Base-by-base conservation (phyloP, 2,888 invertebrate species). In the Tipula lateralis region DNA sequence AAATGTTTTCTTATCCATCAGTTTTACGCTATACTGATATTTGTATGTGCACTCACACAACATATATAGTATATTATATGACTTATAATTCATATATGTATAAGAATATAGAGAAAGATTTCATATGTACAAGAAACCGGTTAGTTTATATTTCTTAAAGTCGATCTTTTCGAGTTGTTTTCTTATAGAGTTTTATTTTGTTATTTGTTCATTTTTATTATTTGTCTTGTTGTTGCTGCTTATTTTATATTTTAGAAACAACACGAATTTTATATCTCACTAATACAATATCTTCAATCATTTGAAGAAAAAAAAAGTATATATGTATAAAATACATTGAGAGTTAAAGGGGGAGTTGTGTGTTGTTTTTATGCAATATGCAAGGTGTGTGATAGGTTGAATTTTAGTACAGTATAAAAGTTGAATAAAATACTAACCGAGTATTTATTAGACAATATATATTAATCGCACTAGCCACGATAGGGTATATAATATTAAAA, bases 221-320 rank as follows among this genome's bases (percentile, higher is more conserved):
- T 24, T 24, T 66, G 66, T 9, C 66, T 66, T 66, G 66, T 66
- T 66, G 66, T 66, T 66, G 66, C 66, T 66, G 66, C 24, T 66
- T 50, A 50, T 66, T 66, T 66, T 66, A n/a, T n/a, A 66, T 66
- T 66, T 66, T 66, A 66, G 66, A 66, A 66, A 66, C 24, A 66
- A 66, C 66, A 66, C 66, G 66, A 24, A 66, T 66, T 66, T 66
- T 66, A 66, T 24, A 24, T 66, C 66, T 66, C 66, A 24, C 66
- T 66, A 66, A 66, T 66, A 66, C 66, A 66, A 66, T 50, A 50
- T 50, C 16, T 50, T 50, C 19, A 50, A 50, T 50, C 44, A 16
- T 19, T 24, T 66, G 66, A 66, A 66, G 19, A 19, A 66, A 66
- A 66, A 9, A 66, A 66, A 66, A 66, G 24, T 66, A 66, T 44